Base-by-base conservation (phyloP, 64 coral and sea anemone species). In the Anthopleura sola region DNA sequence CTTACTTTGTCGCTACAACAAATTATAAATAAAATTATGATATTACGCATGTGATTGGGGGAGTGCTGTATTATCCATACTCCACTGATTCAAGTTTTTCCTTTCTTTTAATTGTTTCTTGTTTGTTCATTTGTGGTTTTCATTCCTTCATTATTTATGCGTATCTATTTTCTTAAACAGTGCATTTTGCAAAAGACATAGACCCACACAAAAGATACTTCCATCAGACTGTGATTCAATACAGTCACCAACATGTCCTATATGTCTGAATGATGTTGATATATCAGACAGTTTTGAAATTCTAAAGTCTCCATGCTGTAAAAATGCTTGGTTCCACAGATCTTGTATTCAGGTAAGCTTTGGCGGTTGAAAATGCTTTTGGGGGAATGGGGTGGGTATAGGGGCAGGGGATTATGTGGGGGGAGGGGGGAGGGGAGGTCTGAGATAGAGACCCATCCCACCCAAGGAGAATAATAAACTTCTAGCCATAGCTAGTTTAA, bases 301-400 rank as follows among this genome's bases (percentile, higher is more conserved):
- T 36, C 68, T 98, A 13, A 86, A 75, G 8, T 85, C 89, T 29
- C 95, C 95, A 38, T 98, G 95, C 60, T 98, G 95, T 84, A 98
- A 85, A 58, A 90, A 86, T 54, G n/a, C 83, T 15, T 87, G 88
- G 88, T 94, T 98, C 55, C 95, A 94, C 36, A 91, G 85, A 49
- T 77, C 66, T 6, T 98, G 95, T 68, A 44, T 98, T 49, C 95
- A 98, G 92, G 95, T 98, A 89, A 85, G 18, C 58, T 19, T 12
- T 71, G 15, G 0, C 10, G 34, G 11, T 71, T 53, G 1, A 33
- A 1, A 34, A 34, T 11, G 28, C 66, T 71, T 12, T 32, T 71
- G 29, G 66, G n/a, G 28, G 24, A 6, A 26, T 0, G 21, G 62
- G 31, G 28, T 15, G 23, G 31, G 66, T 9, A 2, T 28, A 34